Evolutionary conservation across 2,888 invertebrate species (phyloP), one percentile per base, ranked within the genome.

Genomic region (Philopedon plagiatum): DNA sequence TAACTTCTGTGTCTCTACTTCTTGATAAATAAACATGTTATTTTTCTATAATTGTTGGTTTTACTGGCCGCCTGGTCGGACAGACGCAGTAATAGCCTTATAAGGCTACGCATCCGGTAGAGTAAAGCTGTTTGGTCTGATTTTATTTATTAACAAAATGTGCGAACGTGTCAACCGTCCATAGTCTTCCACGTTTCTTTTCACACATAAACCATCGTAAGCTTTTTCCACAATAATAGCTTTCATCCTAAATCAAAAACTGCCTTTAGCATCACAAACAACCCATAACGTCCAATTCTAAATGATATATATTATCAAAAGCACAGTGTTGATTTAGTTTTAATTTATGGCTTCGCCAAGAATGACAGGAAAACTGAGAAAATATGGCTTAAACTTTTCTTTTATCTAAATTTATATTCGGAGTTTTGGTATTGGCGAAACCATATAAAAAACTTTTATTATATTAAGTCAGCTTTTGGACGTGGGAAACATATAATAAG

Each of bases 321-420:
- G 26, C 49, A 15, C 29, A 29, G 26, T 54, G 51, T 29, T 32
- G 51, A 54, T 54, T 29, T 54, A 18, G 51, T 32, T 29, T 23
- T 29, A 18, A 54, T 29, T 54, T 54, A 54, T 54, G 15, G 51
- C 29, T 5, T 1, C 18, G 8, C 23, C 29, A 29, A 29, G 15
- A 54, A 54, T 29, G 8, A 9, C 29, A 54, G 29, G 15, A 26
- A 54, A 54, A 54, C 15, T 54, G 15, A 3, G 13, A 18, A 29
- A 54, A 54, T 54, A 15, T 13, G 51, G 26, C 26, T 26, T 26
- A 51, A n/a, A 51, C 29, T 54, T 54, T 54, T 54, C 51, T 54
- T 54, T 54, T 54, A 54, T 54, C 51, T 29, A 54, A 54, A 54
- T 29, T 54, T 54, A 29, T 54, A 54, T 54, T 18, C 18, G 2